Evolutionary conservation across 2,113 vertebrate species (phyloP), one percentile per base, ranked within the genome.

Genomic region (Pomatostomus ruficeps): DNA sequence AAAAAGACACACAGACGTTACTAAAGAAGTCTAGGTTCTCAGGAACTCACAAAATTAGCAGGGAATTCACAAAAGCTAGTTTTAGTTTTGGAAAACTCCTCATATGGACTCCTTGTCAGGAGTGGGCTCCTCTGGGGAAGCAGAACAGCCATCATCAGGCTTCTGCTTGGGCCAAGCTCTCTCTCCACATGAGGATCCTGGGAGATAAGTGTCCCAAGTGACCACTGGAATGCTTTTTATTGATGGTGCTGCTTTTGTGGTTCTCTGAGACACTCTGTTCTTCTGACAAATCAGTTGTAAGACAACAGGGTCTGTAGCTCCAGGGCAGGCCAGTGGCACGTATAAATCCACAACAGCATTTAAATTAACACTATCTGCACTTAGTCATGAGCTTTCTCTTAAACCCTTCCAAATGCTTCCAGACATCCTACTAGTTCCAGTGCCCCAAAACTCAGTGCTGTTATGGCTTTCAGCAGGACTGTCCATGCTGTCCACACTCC

Each of bases 251-350:
- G n/a, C 5, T 85, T 76, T 78, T 51, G 16, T 57, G 49, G 42
- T 55, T 67, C 52, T 88, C 1, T 1, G 1, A 91, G 36, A 35
- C 16, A 40, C 31, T 57, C 24, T 26, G 19, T 28, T 85, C 24
- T 71, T 95, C 62, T 88, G 22, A 89, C 49, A 80, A 79, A 85
- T 58, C 66, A 66, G 19, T 15, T 67, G n/a, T 40, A 88, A 62
- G n/a, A 52, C 40, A 82, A 36, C 24, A 79, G 38, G 28, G 12
- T 43, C 65, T 72, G 33, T 23, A 35, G 25, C 48, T 86, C 38
- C 2, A 4, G 33, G 12, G n/a, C 14, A 59, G 36, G 54, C 33
- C 49, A 52, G 29, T 1, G 2, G 40, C 46, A 76, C 1, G 1
- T 29, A 6, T 55, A 68, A 52, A 90, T 45, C 21, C 54, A 71